Evolutionary conservation across 2,113 vertebrate genomes (phyloP).

Genomic region (Genyomyrus donnyi): DNA sequence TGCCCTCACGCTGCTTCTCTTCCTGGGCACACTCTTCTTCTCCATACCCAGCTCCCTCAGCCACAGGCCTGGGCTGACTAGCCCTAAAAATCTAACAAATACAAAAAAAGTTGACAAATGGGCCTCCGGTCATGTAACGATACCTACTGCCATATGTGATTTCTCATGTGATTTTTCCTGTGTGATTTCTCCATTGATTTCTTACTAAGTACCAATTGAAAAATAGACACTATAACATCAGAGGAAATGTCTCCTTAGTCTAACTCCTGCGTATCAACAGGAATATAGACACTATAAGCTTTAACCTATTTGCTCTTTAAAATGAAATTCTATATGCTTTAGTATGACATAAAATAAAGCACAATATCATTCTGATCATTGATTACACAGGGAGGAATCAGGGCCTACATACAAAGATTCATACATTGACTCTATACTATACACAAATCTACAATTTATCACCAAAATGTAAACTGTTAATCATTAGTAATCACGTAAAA

Average conservation of each 20-base stretch:
- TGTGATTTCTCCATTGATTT: background rate
- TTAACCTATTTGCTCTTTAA: background rate
- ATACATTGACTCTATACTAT: background rate
- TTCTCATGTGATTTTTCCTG: background rate
- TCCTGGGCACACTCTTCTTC: conserved; percentile 47
- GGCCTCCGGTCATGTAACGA: background rate
- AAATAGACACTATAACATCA: background rate
- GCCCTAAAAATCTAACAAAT: background rate
- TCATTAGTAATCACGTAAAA: background rate
- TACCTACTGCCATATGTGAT: background rate
- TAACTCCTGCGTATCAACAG: background rate
- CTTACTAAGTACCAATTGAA: background rate
- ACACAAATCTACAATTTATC: background rate
- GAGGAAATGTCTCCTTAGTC: background rate
- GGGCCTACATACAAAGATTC: background rate
- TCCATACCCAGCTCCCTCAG: conserved; percentile 49
- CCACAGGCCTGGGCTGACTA: conserved; percentile 36
- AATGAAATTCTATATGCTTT: background rate
- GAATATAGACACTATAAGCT: background rate
- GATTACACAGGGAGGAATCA: background rate
- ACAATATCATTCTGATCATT: background rate
- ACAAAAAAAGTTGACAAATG: background rate
- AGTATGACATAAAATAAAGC: background rate
- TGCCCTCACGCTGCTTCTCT: conserved; percentile 33
- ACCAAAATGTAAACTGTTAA: background rate